phyloP scores from a whole-genome alignment of 2,797 vertebrate genomes.

The Coluber constrictor region DNA sequence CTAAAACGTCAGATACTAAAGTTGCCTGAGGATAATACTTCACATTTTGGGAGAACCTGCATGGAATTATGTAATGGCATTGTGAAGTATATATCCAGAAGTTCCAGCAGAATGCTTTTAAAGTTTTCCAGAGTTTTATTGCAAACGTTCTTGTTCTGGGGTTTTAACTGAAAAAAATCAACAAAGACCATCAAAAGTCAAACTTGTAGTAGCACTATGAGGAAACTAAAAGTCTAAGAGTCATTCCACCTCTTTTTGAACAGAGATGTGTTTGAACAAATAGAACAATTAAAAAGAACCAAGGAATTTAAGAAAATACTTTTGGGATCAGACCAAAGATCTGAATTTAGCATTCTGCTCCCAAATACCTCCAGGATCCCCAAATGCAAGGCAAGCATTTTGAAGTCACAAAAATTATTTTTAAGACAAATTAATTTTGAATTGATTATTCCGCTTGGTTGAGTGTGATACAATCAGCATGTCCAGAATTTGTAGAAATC shows the following conservation, averaged over 20 bases:
- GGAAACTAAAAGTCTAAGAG: background rate
- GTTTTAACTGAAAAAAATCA: background rate
- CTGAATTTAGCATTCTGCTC: background rate
- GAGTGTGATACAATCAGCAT: background rate
- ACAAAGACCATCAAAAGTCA: background rate
- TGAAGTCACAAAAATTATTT: background rate
- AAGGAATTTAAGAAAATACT: background rate
- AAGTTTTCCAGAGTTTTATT: background rate
- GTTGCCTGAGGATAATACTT: background rate
- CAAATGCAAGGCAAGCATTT: background rate
- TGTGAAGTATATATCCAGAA: slow-evolving; percentile 23
- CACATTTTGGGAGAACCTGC: background rate
- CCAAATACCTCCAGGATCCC: background rate
- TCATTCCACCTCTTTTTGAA: background rate
- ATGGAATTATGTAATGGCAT: slow-evolving; percentile 21
- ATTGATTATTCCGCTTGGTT: background rate
- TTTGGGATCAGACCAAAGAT: background rate
- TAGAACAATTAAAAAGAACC: background rate
- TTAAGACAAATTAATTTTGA: background rate
- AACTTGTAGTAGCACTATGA: background rate
- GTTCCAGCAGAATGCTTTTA: slow-evolving; percentile 1
- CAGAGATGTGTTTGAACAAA: background rate
- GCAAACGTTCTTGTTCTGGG: background rate
- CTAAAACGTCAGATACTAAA: slow-evolving; percentile 3
- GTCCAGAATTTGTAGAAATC: background rate